Base-by-base conservation (phyloP, 2,797 vertebrate species). In the Chloroceryle amazona region DNA sequence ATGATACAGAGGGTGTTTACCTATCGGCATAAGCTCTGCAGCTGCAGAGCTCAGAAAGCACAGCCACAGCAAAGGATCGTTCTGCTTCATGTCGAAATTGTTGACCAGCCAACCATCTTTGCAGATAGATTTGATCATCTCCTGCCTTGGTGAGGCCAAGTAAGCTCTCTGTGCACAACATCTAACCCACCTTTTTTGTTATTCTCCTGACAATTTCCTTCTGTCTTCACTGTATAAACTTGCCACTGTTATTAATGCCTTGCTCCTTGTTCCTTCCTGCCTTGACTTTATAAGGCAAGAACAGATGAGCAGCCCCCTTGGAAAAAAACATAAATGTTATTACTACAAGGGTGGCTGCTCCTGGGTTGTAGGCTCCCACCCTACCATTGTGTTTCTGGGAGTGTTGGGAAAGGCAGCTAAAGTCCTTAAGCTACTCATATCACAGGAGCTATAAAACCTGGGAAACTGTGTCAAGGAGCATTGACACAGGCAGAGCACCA, bases 221-320 rank as follows among this genome's bases (percentile, higher is more conserved):
- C 84, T 94, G 90, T 52, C 76, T 73, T 90, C 78, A 57, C 78
- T 96, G 54, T 86, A 85, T 97, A 98, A 98, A 98, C 90, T 79
- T 98, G 96, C 88, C 97, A 97, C 61, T 55, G 44, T 98, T 96
- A 98, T 97, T 97, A 96, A 98, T 98, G 86, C 16, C 82, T 88
- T 65, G 31, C 41, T 96, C 72, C 58, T 71, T 93, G 62, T 62
- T 96, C 91, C 90, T 96, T 95, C 83, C 93, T 63, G 81, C 13
- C 85, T 85, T 98, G 97, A 97, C 98, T 96, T 97, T 98, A 98
- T 98, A 98, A 94, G 97, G 98, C 47, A 96, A 97, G 87, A 95
- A 68, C 21, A 90, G 87, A 96, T 58, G 46, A 95, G 37, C 61
- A 89, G 46, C 52, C 73, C 81, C 81, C 71, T 83, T 28, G 41